These are phyloP conservation scores for Equus przewalskii DNA, from an alignment of 2,113 vertebrate species.

Conservation along the genomic window DNA sequence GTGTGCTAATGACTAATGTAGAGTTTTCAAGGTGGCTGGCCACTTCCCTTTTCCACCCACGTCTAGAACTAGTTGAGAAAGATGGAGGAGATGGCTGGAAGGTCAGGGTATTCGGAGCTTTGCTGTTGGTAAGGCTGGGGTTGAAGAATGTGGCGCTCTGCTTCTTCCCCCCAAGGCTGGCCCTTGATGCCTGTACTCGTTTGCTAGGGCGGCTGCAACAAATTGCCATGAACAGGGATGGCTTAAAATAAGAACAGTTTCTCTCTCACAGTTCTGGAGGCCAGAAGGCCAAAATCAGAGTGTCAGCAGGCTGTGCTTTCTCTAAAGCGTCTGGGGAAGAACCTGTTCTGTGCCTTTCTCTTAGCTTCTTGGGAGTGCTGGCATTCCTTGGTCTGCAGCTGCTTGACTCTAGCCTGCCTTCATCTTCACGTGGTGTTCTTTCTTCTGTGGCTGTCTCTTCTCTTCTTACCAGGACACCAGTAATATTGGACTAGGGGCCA, in stretches of 20 bases:
- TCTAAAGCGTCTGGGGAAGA: neutral
- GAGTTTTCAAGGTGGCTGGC: neutral
- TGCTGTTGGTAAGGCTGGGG: neutral
- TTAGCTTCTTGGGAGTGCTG: neutral
- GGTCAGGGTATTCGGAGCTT: neutral
- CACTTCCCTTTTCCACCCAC: neutral
- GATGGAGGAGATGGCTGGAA: neutral
- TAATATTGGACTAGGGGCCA: neutral
- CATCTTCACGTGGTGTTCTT: neutral
- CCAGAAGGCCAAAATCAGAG: neutral
- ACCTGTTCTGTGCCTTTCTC: neutral
- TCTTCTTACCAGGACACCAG: neutral
- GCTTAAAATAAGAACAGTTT: constrained; percentile 14
- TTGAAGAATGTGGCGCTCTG: neutral
- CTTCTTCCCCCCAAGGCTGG: neutral
- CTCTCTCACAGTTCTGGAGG: neutral
- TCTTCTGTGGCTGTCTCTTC: neutral
- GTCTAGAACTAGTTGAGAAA: neutral
- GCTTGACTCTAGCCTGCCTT: neutral
- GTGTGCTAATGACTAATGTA: neutral
- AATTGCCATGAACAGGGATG: neutral
- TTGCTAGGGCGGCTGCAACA: neutral
- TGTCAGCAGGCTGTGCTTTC: neutral
- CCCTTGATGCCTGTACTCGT: neutral
- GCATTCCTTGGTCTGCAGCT: neutral